These are phyloP conservation scores for Drosophila insularis DNA, from an alignment of 1,140 invertebrate species.

Conservation along the genomic window DNA sequence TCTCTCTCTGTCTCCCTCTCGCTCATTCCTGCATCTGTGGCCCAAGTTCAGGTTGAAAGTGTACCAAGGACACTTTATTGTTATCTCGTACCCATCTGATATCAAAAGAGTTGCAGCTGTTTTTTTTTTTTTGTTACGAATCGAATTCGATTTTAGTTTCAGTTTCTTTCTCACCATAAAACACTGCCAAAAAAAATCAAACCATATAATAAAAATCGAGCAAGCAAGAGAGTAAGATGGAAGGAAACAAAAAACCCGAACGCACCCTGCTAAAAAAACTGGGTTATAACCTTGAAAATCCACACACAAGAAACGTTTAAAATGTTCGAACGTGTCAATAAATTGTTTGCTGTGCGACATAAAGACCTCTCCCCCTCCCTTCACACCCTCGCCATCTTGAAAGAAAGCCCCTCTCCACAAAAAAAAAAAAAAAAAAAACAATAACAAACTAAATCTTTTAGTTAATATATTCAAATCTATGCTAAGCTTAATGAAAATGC, in stretches of 20 bases:
- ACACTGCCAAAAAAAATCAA: slow-evolving; percentile 45
- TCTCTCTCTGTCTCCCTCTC: not conserved
- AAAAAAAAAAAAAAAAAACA: slow-evolving; percentile 40
- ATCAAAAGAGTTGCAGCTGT: slow-evolving; percentile 42
- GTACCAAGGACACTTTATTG: slow-evolving; percentile 62
- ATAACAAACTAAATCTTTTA: slow-evolving; percentile 21
- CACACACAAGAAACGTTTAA: slow-evolving; percentile 68
- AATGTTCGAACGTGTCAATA: slow-evolving; percentile 65
- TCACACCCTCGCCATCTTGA: not conserved
- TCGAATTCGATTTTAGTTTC: slow-evolving; percentile 58
- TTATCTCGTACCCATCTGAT: slow-evolving; percentile 60
- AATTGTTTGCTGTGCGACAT: slow-evolving; percentile 51
- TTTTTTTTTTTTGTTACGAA: slow-evolving; percentile 31
- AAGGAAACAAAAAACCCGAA: slow-evolving; percentile 17
- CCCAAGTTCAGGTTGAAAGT: slow-evolving; percentile 47
- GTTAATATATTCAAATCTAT: slow-evolving; percentile 70
- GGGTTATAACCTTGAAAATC: slow-evolving; percentile 78
- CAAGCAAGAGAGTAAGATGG: not conserved
- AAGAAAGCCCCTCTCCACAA: slow-evolving; percentile 51
- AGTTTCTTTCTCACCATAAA: slow-evolving; percentile 72
- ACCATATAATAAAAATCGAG: slow-evolving; percentile 7
- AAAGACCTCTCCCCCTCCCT: slow-evolving; percentile 12
- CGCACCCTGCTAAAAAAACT: slow-evolving; percentile 61
- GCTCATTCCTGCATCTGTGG: slow-evolving; percentile 30
- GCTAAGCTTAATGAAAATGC: slow-evolving; percentile 65